Conservation (phyloP, 2,888 invertebrate genomes). For the Serrognathus titanus region DNA sequence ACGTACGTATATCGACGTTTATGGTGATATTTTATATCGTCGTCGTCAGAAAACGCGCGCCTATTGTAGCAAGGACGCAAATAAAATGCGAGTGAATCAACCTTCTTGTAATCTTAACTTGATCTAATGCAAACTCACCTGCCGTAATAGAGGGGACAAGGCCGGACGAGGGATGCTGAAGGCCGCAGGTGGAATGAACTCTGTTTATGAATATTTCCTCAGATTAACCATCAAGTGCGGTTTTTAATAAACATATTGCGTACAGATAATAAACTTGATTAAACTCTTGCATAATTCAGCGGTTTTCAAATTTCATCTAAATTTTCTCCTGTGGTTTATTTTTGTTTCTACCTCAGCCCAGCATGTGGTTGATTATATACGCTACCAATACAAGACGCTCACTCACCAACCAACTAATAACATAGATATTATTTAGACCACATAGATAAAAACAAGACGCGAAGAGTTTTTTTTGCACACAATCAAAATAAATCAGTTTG, state of each 20-base stretch:
- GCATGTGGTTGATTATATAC: too few species aligned
- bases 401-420: too few species aligned
- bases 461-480: too few species aligned
- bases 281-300: neutral
- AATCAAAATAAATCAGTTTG: too few species aligned
- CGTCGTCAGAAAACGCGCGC: constrained; percentile 7
- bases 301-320: too few species aligned
- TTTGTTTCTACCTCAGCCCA: too few species aligned
- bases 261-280: constrained; percentile 2
- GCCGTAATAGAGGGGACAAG: constrained; percentile 25
- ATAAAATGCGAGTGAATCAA: constrained; percentile 14
- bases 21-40: constrained; percentile 2
- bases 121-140: constrained; percentile 20
- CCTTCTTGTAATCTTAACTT: constrained; percentile 12
- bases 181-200: constrained; percentile 28
- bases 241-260: neutral
- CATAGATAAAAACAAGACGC: too few species aligned
- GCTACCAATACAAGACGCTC: too few species aligned
- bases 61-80: constrained; percentile 12
- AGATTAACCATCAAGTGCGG: neutral
- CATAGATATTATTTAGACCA: too few species aligned
- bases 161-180: constrained; percentile 27
- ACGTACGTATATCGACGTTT: constrained; percentile 7
- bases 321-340: too few species aligned
- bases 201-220: constrained; percentile 1